Evolutionary conservation across 2,888 invertebrate genomes (phyloP).

Genomic region (Bombylius major): DNA sequence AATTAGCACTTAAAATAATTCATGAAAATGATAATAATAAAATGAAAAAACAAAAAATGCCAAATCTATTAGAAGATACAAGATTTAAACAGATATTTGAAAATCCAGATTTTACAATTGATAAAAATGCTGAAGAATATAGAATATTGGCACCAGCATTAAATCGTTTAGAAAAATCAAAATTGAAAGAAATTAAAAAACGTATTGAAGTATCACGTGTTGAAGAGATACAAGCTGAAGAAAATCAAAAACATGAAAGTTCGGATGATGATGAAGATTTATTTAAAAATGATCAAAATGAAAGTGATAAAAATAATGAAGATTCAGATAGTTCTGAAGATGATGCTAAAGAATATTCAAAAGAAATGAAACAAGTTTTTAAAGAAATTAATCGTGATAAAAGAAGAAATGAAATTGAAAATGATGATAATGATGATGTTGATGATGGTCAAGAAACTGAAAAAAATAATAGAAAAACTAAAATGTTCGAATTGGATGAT

Average conservation of each 20-base stretch:
- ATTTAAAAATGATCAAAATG: constrained; percentile 31
- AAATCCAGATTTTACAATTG: constrained; percentile 86
- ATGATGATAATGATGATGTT: constrained; percentile 27
- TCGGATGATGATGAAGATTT: constrained; percentile 35
- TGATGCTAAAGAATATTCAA: constrained; percentile 66
- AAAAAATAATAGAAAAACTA: constrained; percentile 33
- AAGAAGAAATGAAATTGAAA: constrained; percentile 24
- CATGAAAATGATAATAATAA: constrained; percentile 43
- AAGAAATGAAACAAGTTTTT: constrained; percentile 62
- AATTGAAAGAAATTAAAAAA: constrained; percentile 47
- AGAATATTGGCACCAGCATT: constrained; percentile 79
- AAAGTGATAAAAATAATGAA: constrained; percentile 39
- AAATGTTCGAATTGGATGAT: constrained; percentile 48
- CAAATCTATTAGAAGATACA: constrained; percentile 66
- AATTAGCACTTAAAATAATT: constrained; percentile 75
- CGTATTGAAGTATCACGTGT: constrained; percentile 43
- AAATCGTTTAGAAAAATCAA: constrained; percentile 62
- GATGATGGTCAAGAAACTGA: constrained; percentile 23
- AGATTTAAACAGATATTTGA: constrained; percentile 85
- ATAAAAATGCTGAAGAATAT: constrained; percentile 76
- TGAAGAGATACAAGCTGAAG: constrained; percentile 36
- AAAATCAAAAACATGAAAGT: constrained; percentile 24
- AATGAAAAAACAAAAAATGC: constrained; percentile 43
- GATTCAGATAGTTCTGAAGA: constrained; percentile 55
- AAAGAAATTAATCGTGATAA: constrained; percentile 36